A percentile compares a stretch with the other conserved stretches of the same genome.
Evolutionary conservation across 2,113 vertebrate species (phyloP).

Genomic region (Heterocephalus glaber): DNA sequence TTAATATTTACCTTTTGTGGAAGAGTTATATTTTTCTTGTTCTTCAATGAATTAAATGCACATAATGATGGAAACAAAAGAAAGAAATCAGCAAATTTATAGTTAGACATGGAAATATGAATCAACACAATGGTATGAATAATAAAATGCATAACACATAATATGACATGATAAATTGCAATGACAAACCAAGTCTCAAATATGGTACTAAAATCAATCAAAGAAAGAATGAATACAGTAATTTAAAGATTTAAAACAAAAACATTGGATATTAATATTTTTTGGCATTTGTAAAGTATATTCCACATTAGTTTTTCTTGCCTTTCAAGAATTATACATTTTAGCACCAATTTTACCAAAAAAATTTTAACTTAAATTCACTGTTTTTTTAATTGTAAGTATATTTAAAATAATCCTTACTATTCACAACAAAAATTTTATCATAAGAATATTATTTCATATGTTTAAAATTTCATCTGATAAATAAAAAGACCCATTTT

Average conservation of each 20-base stretch:
- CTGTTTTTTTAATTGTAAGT: neutral
- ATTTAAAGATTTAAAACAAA: slow-evolving; percentile 74
- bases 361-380: slow-evolving; percentile 15
- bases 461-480: slow-evolving; percentile 41
- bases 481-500: slow-evolving; percentile 24
- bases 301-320: neutral
- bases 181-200: slow-evolving; percentile 83
- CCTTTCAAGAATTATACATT: slow-evolving; percentile 40
- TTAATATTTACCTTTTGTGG: slow-evolving; percentile 90
- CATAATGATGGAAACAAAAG: slow-evolving; percentile 91
- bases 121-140: slow-evolving; percentile 86
- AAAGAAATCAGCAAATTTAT: slow-evolving; percentile 92
- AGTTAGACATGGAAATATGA: slow-evolving; percentile 88
- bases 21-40: slow-evolving; percentile 89
- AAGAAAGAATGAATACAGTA: slow-evolving; percentile 75
- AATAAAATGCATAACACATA: slow-evolving; percentile 82
- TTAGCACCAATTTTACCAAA: slow-evolving; percentile 15
- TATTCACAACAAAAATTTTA: neutral
- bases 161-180: slow-evolving; percentile 80
- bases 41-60: slow-evolving; percentile 94
- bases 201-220: slow-evolving; percentile 80
- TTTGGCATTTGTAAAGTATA: slow-evolving; percentile 59
- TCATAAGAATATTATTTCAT: neutral
- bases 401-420: neutral
- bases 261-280: slow-evolving; percentile 72